Conservation (phyloP, 1,140 invertebrate species). For the Tyrophagus putrescentiae region DNA sequence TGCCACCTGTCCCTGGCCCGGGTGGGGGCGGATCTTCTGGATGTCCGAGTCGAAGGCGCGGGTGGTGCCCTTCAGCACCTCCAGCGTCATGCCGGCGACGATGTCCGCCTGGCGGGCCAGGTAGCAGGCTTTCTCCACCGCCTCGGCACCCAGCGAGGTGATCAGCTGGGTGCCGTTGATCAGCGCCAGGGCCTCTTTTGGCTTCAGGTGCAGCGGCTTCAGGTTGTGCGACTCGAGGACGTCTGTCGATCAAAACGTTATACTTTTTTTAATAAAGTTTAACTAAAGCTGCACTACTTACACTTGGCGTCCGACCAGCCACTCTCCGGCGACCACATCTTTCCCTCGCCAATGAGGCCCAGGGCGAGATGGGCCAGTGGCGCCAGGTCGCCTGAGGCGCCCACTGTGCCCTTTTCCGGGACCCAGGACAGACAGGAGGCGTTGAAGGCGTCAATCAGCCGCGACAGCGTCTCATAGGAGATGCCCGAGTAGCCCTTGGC, state of each 20-base stretch:
- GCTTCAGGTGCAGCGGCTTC: constrained; percentile 43
- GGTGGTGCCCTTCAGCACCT: constrained; percentile 55
- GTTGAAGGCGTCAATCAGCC: constrained; percentile 54
- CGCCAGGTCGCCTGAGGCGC: constrained; percentile 55
- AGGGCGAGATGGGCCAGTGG: constrained; percentile 53
- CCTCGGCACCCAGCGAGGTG: constrained; percentile 51
- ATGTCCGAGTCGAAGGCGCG: constrained; percentile 53
- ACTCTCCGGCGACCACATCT: constrained; percentile 56
- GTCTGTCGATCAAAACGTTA: constrained; percentile 15
- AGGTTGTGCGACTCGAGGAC: constrained; percentile 43
- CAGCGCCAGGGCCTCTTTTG: constrained; percentile 55
- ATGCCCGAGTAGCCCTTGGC: constrained; percentile 59
- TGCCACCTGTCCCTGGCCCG: constrained; percentile 50
- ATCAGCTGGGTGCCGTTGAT: constrained; percentile 63
- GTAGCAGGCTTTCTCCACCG: constrained; percentile 45
- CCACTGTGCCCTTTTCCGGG: constrained; percentile 56
- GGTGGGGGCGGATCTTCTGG: constrained; percentile 49
- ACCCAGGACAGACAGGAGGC: constrained; percentile 54
- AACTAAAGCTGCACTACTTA: constrained; percentile 35
- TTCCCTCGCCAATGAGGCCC: constrained; percentile 56
- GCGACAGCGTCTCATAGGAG: constrained; percentile 43
- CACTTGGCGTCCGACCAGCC: constrained; percentile 52
- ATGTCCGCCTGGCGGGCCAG: constrained; percentile 52
- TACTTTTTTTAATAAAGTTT: constrained; percentile 2
- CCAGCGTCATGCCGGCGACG: constrained; percentile 51